Percentiles rank a stretch among this genome's conserved stretches.
Conservation (phyloP, 1,140 invertebrate genomes). For the Tachypleus tridentatus region DNA sequence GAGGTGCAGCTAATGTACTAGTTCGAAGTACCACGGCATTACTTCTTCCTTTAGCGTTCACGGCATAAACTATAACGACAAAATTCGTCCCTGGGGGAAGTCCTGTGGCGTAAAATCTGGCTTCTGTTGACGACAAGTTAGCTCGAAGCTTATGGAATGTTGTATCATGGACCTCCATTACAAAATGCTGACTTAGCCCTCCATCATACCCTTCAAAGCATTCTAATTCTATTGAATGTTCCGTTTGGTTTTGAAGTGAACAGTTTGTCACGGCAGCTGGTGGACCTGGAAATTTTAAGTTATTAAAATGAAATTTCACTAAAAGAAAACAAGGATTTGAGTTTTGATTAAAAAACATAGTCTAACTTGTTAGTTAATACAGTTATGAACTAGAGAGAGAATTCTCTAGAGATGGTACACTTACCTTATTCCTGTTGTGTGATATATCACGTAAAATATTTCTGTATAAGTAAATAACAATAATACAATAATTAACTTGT, state of each 20-base stretch:
- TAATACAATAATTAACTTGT: too few species aligned
- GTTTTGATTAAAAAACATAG: too few species aligned
- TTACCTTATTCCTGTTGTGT: too few species aligned
- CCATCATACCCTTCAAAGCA: conserved; percentile 72
- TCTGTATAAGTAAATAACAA: too few species aligned
- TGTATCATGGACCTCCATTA: conserved; percentile 56
- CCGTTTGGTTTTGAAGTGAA: conserved; percentile 27
- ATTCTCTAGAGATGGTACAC: too few species aligned
- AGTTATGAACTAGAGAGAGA: too few species aligned
- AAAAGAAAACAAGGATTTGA: too few species aligned
- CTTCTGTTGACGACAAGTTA: conserved; percentile 12
- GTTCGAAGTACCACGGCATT: conserved; percentile 66
- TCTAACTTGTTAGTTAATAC: too few species aligned
- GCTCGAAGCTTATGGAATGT: conserved; percentile 32
- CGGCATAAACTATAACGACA: conserved; percentile 64
- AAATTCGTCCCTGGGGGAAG: conserved; percentile 57
- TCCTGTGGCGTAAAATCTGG: conserved; percentile 41
- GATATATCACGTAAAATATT: too few species aligned
- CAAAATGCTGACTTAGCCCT: conserved; percentile 59
- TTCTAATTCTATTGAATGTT: conserved; percentile 59
- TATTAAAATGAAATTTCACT: too few species aligned
- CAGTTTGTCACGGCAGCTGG: conserved; percentile 27
- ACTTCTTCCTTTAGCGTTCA: conserved; percentile 72
- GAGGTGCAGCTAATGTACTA: conserved; percentile 64
- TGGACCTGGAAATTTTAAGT: conserved; percentile 10